Conservation (phyloP, 2,888 invertebrate species). For the Pammene aurita region DNA sequence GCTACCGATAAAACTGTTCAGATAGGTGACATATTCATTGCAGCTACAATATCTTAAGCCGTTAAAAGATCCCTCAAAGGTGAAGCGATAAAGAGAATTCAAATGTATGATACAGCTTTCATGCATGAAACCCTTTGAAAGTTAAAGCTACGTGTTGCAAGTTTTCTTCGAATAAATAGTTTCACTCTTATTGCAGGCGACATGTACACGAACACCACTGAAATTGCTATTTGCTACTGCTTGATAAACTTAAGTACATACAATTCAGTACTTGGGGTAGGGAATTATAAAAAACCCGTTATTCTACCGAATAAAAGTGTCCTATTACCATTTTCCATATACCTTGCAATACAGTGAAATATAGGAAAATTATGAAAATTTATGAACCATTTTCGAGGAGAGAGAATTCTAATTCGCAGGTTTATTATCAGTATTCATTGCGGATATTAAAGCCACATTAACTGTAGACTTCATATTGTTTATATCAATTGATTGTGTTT, state of each 20-base stretch:
- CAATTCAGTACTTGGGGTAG: too few species aligned
- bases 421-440: not conserved
- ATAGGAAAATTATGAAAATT: too few species aligned
- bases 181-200: slow-evolving; percentile 29
- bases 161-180: slow-evolving; percentile 28
- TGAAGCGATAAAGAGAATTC: slow-evolving; percentile 13
- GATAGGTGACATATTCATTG: slow-evolving; percentile 20
- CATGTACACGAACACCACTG: slow-evolving; percentile 25
- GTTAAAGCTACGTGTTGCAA: slow-evolving; percentile 15
- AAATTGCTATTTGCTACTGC: not conserved
- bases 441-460: not conserved
- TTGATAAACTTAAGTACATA: not conserved
- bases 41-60: slow-evolving; percentile 17
- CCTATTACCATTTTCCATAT: too few species aligned
- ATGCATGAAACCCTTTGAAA: slow-evolving; percentile 22
- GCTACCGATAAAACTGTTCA: slow-evolving; percentile 30
- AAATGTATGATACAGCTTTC: slow-evolving; percentile 12
- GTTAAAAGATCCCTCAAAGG: slow-evolving; percentile 17
- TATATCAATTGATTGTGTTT: too few species aligned
- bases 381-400: too few species aligned
- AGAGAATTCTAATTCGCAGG: too few species aligned
- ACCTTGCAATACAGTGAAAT: too few species aligned
- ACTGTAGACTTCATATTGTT: too few species aligned
- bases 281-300: not conserved
- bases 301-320: too few species aligned